These are phyloP conservation scores for Drosophila anomalata DNA, from an alignment of 2,888 invertebrate genomes.

Conservation along the genomic window DNA sequence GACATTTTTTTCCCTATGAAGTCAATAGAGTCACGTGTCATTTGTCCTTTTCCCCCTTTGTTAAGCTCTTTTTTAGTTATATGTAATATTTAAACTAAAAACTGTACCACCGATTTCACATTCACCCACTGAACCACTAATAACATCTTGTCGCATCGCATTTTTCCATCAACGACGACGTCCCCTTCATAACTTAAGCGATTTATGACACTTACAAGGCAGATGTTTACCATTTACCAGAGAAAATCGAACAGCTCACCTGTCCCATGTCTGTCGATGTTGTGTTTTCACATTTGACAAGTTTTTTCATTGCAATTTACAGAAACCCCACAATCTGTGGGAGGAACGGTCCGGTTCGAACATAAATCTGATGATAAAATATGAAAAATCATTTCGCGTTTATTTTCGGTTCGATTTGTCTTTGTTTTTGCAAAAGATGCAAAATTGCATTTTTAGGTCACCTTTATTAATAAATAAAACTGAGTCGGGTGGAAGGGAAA, in stretches of 20 bases:
- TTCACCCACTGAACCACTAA: conserved; percentile 16
- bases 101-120: not conserved
- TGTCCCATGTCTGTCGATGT: conserved; percentile 25
- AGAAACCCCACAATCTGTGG: conserved; percentile 18
- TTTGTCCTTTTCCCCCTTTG: too few species aligned
- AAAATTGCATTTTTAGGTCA: conserved; percentile 74
- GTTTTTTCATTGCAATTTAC: conserved; percentile 53
- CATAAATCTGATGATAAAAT: conserved; percentile 42
- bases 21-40: not conserved
- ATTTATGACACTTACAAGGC: conserved; percentile 54
- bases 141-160: conserved; percentile 27
- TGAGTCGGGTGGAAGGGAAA: conserved; percentile 10
- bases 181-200: conserved; percentile 46
- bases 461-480: conserved; percentile 71
- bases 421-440: conserved; percentile 45
- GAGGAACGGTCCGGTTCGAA: conserved; percentile 14
- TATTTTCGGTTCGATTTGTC: conserved; percentile 31
- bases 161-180: conserved; percentile 14
- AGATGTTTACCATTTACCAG: conserved; percentile 50
- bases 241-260: conserved; percentile 22
- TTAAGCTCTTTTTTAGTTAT: not conserved
- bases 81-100: not conserved
- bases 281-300: conserved; percentile 45
- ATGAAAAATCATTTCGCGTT: conserved; percentile 20
- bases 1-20: not conserved